A percentile compares a stretch with the other conserved stretches of the same genome.
Evolutionary conservation across 2,888 invertebrate species (phyloP).

Genomic region (Leptarthrus brevirostris): DNA sequence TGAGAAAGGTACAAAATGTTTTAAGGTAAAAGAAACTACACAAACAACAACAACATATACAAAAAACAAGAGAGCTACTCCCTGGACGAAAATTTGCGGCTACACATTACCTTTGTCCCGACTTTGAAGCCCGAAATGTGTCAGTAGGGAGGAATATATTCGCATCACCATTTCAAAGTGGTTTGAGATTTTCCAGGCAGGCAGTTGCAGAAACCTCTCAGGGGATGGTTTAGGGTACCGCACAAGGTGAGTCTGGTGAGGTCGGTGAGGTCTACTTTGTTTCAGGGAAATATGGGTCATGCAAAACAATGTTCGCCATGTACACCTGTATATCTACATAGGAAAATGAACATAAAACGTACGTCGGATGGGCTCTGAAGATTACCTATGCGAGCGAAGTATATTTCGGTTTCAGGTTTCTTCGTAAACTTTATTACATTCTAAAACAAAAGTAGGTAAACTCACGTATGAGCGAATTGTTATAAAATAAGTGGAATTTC

Average conservation of each 20-base stretch:
- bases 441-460: conserved; percentile 23
- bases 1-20: conserved; percentile 40
- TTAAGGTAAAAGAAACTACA: conserved; percentile 5
- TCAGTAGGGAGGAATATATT: conserved; percentile 43
- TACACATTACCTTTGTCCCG: conserved; percentile 45
- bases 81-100: conserved; percentile 45
- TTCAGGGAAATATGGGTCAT: conserved; percentile 45
- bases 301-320: conserved; percentile 40
- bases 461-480: not conserved
- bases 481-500: conserved; percentile 8
- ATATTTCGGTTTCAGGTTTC: conserved; percentile 29
- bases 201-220: conserved; percentile 25
- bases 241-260: conserved; percentile 3
- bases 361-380: not conserved
- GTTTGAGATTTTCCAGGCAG: conserved; percentile 40
- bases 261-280: not conserved
- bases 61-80: conserved; percentile 27
- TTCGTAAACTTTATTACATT: conserved; percentile 39
- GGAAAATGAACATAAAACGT: conserved; percentile 20
- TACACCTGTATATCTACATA: conserved; percentile 31
- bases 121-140: conserved; percentile 46
- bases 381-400: not conserved
- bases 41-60: not conserved
- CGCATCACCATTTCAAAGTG: conserved; percentile 46
- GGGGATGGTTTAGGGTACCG: conserved; percentile 39